A percentile compares a stretch with the other conserved stretches of the same genome.
These are phyloP conservation scores for Pseudonaja textilis DNA, from an alignment of 2,113 vertebrate genomes.

Conservation along the genomic window DNA sequence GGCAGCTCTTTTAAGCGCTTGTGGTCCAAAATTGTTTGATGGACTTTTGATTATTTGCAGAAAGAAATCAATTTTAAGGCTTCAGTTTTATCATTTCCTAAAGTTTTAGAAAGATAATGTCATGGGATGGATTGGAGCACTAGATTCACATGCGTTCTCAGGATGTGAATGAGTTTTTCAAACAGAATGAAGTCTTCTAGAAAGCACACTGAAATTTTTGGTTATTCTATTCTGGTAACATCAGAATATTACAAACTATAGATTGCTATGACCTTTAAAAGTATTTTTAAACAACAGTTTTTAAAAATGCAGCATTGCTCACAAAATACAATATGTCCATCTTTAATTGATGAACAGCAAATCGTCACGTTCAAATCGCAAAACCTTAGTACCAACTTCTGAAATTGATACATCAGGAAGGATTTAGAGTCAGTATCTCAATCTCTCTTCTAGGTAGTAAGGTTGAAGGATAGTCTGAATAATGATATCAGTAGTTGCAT, in stretches of 20 bases:
- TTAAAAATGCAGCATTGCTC: neutral
- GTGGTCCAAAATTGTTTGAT: neutral
- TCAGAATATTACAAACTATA: neutral
- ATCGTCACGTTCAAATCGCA: neutral
- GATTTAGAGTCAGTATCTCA: neutral
- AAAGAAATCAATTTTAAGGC: neutral
- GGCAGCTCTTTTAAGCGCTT: neutral
- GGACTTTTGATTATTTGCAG: neutral
- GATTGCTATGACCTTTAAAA: neutral
- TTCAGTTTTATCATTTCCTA: neutral
- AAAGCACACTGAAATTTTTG: neutral
- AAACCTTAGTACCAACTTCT: neutral
- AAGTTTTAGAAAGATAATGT: neutral
- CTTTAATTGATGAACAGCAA: neutral
- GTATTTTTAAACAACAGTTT: neutral
- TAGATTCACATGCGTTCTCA: neutral
- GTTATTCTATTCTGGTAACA: neutral
- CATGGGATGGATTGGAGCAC: too few relatives aligned
- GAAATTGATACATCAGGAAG: neutral
- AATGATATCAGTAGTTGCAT: neutral
- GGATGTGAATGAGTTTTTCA: neutral
- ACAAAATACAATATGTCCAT: neutral
- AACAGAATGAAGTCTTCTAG: neutral
- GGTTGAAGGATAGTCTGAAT: neutral
- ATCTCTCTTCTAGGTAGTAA: neutral